Base-by-base conservation (phyloP, 2,113 vertebrate species). In the Notarius quadriscutis region DNA sequence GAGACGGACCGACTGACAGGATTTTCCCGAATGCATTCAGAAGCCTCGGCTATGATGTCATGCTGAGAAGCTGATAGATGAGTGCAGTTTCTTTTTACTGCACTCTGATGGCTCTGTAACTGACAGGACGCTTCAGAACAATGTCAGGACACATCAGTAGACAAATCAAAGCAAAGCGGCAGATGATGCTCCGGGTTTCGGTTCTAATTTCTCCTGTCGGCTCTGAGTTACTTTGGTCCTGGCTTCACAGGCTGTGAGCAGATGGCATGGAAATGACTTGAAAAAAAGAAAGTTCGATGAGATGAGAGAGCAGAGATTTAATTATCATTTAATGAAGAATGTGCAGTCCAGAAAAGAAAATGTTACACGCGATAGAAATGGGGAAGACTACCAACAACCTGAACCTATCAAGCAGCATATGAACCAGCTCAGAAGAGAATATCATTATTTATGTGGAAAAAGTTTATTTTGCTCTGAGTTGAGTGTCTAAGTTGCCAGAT, bases 1-100 rank as follows among this genome's bases (percentile, higher is more conserved):
- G 15, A 84, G 63, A 69, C 17, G 25, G 17, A 55, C 48, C 18
- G 51, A 71, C 65, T 71, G 50, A 71, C 83, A 72, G 65, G 83
- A 71, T 84, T 83, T 69, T 83, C 58, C 34, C 58, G 51, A 25
- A 83, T 83, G 81, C 81, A 83, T 17, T 83, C 62, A 20, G 62
- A 7, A 67, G 60, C 62, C 81, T 83, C 67, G 7, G 22, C 11
- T 3, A 55, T 17, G 48, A 67, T 65, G 41, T 27, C 81, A 34
- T 72, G 63, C 82, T 34, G 65, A 57, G 48, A 55, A 11, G 48
- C 25, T 34, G 34, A 53, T 55, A 71, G 81, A 69, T 1, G 51
- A 84, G 27, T 34, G 11, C 7, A 1, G 17, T 55, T 72, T 84
- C 65, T 69, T 69, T 55, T 72, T 30, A 55, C 8, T 8, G 50